These are phyloP conservation scores for Onychomys torridus DNA, from an alignment of 2,797 vertebrate species.

Conservation along the genomic window DNA sequence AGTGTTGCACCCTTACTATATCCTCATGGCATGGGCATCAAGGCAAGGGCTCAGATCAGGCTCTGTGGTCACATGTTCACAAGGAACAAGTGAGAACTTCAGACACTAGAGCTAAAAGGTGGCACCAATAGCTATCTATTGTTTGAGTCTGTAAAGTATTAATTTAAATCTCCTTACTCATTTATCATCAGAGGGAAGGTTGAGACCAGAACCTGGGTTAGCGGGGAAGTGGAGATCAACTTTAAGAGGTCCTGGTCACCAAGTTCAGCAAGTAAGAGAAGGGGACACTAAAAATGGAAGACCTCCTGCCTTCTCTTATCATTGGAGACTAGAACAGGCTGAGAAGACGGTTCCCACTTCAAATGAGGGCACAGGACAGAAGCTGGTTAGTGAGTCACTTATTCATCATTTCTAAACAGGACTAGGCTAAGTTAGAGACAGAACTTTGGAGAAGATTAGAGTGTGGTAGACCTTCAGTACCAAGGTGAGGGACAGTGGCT, in stretches of 20 bases:
- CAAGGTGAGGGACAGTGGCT: not conserved
- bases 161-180: not conserved
- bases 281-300: not conserved
- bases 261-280: not conserved
- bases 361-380: not conserved
- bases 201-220: not conserved
- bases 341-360: not conserved
- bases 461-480: not conserved
- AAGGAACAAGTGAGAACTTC: not conserved
- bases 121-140: not conserved
- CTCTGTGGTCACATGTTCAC: too few species aligned
- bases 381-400: fast-evolving
- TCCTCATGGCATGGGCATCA: not conserved
- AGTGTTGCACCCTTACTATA: not conserved
- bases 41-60: not conserved
- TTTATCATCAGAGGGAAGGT: not conserved
- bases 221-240: not conserved
- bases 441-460: not conserved
- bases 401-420: not conserved
- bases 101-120: not conserved
- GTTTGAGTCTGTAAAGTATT: not conserved
- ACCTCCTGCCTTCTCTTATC: not conserved
- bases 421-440: not conserved
- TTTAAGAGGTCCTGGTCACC: not conserved
- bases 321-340: not conserved